Evolutionary conservation across 2,888 invertebrate species (phyloP).

Genomic region (Apamea monoglypha): DNA sequence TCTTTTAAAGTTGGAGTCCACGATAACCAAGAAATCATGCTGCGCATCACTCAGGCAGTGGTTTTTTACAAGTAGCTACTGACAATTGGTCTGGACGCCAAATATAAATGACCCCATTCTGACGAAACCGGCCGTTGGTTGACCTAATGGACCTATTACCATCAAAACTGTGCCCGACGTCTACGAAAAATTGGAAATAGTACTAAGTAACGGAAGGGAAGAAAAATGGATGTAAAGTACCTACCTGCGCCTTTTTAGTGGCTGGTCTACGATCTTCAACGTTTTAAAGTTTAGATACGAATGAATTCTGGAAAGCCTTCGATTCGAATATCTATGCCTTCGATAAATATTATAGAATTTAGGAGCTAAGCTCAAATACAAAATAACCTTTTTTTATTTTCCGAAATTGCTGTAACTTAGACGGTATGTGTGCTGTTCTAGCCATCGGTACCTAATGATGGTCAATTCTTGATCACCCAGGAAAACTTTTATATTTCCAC

Average conservation of each 20-base stretch:
- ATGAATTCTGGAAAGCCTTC: not conserved
- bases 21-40: not conserved
- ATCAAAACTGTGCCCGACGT: too few relatives aligned
- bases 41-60: not conserved
- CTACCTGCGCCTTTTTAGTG: not conserved
- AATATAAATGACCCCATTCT: not conserved
- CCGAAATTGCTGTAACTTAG: not conserved
- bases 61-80: not conserved
- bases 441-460: not conserved
- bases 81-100: not conserved
- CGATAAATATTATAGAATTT: not conserved
- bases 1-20: not conserved
- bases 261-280: not conserved
- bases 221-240: not conserved
- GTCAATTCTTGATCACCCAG: not conserved
- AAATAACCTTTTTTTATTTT: not conserved
- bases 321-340: not conserved
- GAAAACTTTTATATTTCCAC: not conserved
- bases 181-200: too few relatives aligned
- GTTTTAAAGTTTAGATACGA: not conserved
- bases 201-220: not conserved
- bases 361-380: not conserved
- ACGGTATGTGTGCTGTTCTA: not conserved
- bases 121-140: not conserved
- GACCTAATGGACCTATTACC: not conserved